Percentiles rank a stretch among this genome's conserved stretches.
phyloP scores from a whole-genome alignment of 2,797 vertebrate species.

The Babyrousa celebensis region DNA sequence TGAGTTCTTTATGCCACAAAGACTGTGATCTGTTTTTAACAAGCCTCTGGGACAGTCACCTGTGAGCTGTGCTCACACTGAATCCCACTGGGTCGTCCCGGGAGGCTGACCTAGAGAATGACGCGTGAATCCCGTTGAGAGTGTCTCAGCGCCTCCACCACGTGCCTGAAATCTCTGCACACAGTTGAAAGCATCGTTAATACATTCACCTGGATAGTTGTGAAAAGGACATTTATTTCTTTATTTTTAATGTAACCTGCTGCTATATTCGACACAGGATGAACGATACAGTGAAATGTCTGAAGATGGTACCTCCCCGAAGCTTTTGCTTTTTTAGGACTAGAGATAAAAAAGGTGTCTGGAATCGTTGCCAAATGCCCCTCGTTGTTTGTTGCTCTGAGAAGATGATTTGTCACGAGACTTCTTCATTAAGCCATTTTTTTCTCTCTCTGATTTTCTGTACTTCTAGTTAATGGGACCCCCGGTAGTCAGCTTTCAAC shows the following conservation, averaged over 20 bases:
- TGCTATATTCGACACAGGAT: neutral
- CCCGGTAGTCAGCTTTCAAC: slow-evolving; percentile 99
- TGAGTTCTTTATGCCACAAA: slow-evolving; percentile 65
- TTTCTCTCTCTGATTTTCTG: slow-evolving; percentile 70
- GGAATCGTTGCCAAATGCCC: neutral
- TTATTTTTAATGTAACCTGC: neutral
- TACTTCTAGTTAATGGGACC: slow-evolving; percentile 96
- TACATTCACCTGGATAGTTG: slow-evolving; percentile 34
- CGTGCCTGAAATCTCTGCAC: neutral
- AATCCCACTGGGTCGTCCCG: neutral
- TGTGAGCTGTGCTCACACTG: slow-evolving; percentile 60
- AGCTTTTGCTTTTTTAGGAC: neutral
- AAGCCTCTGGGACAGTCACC: neutral
- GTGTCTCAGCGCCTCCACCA: neutral
- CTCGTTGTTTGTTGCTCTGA: neutral
- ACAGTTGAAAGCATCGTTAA: neutral
- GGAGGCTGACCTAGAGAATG: slow-evolving; percentile 40
- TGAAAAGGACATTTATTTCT: neutral
- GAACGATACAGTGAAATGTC: neutral
- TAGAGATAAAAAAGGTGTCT: neutral
- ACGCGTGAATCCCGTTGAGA: neutral
- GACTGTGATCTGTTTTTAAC: slow-evolving; percentile 61
- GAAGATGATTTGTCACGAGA: slow-evolving; percentile 4
- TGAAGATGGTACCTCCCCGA: neutral
- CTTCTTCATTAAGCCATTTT: neutral